Evolutionary conservation across 2,797 vertebrate genomes (phyloP).

Genomic region (Diplodus puntazzo): DNA sequence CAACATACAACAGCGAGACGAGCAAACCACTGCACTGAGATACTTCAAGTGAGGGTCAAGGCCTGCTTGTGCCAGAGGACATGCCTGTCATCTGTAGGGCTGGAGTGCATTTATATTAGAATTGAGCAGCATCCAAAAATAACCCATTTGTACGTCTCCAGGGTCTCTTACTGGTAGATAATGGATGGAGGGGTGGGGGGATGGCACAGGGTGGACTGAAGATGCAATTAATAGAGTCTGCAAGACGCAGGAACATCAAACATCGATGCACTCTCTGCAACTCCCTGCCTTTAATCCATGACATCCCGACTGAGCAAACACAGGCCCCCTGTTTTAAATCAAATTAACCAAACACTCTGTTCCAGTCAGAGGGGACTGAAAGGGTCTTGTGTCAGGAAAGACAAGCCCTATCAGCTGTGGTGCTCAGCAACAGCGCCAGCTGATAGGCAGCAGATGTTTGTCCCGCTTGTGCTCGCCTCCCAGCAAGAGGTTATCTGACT

Average conservation of each 20-base stretch:
- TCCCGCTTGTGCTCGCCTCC: conserved; percentile 43
- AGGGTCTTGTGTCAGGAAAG: conserved; percentile 51
- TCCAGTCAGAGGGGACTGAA: conserved; percentile 56
- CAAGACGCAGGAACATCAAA: conserved; percentile 77
- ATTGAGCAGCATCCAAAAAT: conserved; percentile 77
- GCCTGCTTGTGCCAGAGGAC: conserved; percentile 60
- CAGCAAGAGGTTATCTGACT: conserved; percentile 56
- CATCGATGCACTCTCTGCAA: conserved; percentile 65
- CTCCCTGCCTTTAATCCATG: conserved; percentile 77
- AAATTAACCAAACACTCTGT: conserved; percentile 71
- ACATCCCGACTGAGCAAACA: conserved; percentile 69
- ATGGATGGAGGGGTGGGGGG: conserved; percentile 61
- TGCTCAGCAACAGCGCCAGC: conserved; percentile 35
- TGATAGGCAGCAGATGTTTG: conserved; percentile 69
- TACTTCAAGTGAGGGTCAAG: conserved; percentile 51
- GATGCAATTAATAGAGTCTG: conserved; percentile 82
- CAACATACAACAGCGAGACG: conserved; percentile 22
- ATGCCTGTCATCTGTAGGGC: conserved; percentile 57
- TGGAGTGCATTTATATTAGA: conserved; percentile 73
- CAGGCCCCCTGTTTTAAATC: conserved; percentile 65
- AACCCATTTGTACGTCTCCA: conserved; percentile 75
- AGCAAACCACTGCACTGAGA: conserved; percentile 44
- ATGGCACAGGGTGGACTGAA: conserved; percentile 37
- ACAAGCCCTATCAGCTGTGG: conserved; percentile 34
- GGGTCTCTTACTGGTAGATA: conserved; percentile 76